Evolutionary conservation across 1,140 invertebrate genomes (phyloP).

Genomic region (Pseudobourletiella spinata): DNA sequence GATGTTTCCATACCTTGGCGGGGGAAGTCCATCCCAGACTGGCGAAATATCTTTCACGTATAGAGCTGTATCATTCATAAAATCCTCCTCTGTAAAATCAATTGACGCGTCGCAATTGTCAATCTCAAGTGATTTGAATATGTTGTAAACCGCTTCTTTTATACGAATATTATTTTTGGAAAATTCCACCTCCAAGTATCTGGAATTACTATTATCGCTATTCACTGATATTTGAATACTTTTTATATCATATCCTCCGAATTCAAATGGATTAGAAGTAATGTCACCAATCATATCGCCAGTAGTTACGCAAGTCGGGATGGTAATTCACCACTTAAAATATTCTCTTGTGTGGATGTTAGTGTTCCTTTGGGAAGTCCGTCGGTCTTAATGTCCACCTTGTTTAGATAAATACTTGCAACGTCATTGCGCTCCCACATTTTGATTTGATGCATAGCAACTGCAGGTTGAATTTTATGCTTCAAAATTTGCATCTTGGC

Average conservation of each 20-base stretch:
- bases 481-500: slow-evolving; percentile 13
- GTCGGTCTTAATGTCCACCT: slow-evolving; percentile 24
- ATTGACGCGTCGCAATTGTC: not conserved
- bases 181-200: slow-evolving; percentile 16
- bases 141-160: slow-evolving; percentile 2
- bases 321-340: slow-evolving; percentile 27
- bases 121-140: slow-evolving; percentile 12
- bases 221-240: slow-evolving; percentile 21
- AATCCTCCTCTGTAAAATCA: not conserved
- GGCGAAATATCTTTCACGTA: slow-evolving; percentile 10
- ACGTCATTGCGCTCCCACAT: slow-evolving; percentile 11
- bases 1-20: slow-evolving; percentile 14
- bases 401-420: slow-evolving; percentile 19
- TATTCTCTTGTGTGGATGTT: slow-evolving; percentile 13
- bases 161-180: not conserved
- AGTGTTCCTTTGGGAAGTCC: slow-evolving; percentile 15
- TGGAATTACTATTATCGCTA: slow-evolving; percentile 6
- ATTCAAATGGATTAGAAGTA: slow-evolving; percentile 19
- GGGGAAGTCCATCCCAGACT: not conserved
- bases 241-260: slow-evolving; percentile 10
- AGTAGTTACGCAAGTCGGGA: slow-evolving; percentile 20
- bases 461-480: slow-evolving; percentile 3
- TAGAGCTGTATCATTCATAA: slow-evolving; percentile 6
- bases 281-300: slow-evolving; percentile 10
- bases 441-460: slow-evolving; percentile 11